Evolutionary conservation across 1,140 invertebrate species (phyloP), one percentile per base, ranked within the genome.

Genomic region (Centruroides sculpturatus): DNA sequence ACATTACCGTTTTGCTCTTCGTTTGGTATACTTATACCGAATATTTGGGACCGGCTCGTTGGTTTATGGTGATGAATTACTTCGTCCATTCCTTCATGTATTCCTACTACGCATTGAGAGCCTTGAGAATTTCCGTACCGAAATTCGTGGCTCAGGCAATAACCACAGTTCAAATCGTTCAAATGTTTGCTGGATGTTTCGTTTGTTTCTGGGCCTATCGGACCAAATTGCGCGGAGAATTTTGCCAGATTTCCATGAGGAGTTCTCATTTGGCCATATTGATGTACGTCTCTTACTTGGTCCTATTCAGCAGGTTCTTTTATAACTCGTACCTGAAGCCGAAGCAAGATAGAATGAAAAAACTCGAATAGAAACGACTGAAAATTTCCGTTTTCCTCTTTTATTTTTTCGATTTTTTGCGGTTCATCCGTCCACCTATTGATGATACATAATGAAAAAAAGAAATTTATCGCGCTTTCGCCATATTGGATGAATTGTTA

Each of bases 31-130:
- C 89, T 5, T 98, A 96, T 76, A 87, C 88, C 10, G 92, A 98
- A 73, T 93, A 94, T 77, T 95, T 92, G 10, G 86, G 92, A 12
- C 90, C 91, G 6, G 95, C 92, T 53, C 80, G 92, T 54, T 99
- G 95, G 94, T 98, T 95, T 75, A 89, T 98, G 70, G 89, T 92
- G n/a, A 96, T 99, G 88, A 99, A 99, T 76, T 99, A 93, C 75
- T 87, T 85, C 67, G 93, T 99, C 35, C 96, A 99, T 77, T 89
- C 92, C 63, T 79, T 96, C 65, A 99, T 99, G 96, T 98, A 98
- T 76, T 83, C 87, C 4, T 99, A 99, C 75, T 98, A 96, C 75
- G 89, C 90, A 0, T 74, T 96, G 6, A 82, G 87, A 65, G 89
- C 92, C 53, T 85, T 95, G 80, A 83, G 86, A 54, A 87, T 90